Percentiles rank a stretch among this genome's conserved stretches.
Evolutionary conservation across 2,888 invertebrate genomes (phyloP).

Genomic region (Operophtera brumata): DNA sequence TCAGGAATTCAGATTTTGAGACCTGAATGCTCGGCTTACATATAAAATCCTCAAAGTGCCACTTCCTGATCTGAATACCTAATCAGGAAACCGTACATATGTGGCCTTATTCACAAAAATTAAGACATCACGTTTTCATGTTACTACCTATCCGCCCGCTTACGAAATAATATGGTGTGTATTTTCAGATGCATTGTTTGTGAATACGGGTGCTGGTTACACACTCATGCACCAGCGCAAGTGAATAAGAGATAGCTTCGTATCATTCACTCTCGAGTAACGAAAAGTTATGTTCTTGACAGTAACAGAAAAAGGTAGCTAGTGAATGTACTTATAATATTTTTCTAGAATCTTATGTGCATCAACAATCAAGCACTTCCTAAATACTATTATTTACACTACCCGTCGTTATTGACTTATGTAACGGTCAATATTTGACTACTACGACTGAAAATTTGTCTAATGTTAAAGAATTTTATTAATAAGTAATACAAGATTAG

Average conservation of each 20-base stretch:
- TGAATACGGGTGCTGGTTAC: not conserved
- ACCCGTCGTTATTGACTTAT: conserved; percentile 7
- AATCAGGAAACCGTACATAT: too few relatives aligned
- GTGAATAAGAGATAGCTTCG: not conserved
- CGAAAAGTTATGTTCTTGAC: not conserved
- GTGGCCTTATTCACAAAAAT: too few relatives aligned
- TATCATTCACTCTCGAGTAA: not conserved
- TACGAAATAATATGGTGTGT: too few relatives aligned
- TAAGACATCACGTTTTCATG: too few relatives aligned
- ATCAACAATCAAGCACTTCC: not conserved
- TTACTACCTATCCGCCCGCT: too few relatives aligned
- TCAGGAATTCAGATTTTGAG: too few relatives aligned
- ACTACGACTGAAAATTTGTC: not conserved
- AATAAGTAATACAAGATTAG: not conserved
- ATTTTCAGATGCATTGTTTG: not conserved
- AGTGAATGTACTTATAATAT: conserved; percentile 14
- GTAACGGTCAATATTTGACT: not conserved
- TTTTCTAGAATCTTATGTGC: not conserved
- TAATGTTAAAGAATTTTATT: not conserved
- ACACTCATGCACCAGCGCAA: not conserved
- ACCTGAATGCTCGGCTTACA: too few relatives aligned
- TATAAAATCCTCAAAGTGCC: too few relatives aligned
- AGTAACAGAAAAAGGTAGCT: conserved; percentile 5
- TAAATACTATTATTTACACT: conserved; percentile 1
- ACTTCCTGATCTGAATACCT: too few relatives aligned